These are phyloP conservation scores for Vanacampus margaritifer DNA, from an alignment of 2,113 vertebrate species.

Conservation along the genomic window DNA sequence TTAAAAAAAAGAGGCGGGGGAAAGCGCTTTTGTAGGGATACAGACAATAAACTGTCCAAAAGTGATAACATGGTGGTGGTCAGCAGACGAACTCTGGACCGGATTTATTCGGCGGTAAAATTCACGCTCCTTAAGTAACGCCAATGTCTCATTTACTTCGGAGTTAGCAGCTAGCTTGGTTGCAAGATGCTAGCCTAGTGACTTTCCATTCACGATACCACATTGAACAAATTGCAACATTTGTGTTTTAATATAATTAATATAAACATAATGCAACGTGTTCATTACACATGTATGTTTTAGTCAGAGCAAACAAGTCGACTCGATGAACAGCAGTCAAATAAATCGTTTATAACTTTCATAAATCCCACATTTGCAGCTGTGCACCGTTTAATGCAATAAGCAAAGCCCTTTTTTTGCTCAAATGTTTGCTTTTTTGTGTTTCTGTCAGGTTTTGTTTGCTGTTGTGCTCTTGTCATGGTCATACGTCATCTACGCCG, in stretches of 20 bases:
- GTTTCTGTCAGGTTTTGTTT: constrained; percentile 56
- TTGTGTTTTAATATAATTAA: too few species aligned
- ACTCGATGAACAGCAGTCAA: not conserved
- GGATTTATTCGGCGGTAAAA: constrained; percentile 41
- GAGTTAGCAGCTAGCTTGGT: not conserved
- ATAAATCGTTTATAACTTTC: not conserved
- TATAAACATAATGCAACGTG: too few species aligned
- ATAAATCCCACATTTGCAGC: not conserved
- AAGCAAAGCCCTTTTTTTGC: not conserved
- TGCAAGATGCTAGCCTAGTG: not conserved
- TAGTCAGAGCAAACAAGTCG: not conserved
- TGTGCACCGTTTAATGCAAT: not conserved
- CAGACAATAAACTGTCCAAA: not conserved
- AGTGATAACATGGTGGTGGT: constrained; percentile 18
- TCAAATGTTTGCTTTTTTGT: not conserved
- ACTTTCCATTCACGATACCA: not conserved
- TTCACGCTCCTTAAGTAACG: too few species aligned
- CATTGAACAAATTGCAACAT: not conserved
- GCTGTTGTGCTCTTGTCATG: constrained; percentile 71
- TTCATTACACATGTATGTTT: not conserved
- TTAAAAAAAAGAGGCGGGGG: not conserved
- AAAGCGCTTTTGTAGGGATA: not conserved
- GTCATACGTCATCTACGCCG: constrained; percentile 74
- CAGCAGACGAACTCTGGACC: constrained; percentile 28
- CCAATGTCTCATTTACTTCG: not conserved